Evolutionary conservation across 1,140 invertebrate genomes (phyloP).

Genomic region (Propsilocerus akamusi): DNA sequence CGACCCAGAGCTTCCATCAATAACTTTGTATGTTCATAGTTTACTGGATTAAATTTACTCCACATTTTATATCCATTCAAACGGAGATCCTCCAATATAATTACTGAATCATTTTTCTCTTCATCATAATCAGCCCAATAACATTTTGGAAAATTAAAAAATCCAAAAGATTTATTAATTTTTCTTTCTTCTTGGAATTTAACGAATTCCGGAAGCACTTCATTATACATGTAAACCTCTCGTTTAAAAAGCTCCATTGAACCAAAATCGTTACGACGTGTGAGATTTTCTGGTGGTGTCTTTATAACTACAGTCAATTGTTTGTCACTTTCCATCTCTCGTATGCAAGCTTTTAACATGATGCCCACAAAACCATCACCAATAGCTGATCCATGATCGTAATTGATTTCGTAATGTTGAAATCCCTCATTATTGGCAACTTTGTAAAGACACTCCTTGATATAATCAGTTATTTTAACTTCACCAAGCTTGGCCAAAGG

Average conservation of each 20-base stretch:
- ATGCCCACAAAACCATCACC: not conserved
- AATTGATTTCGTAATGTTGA: not conserved
- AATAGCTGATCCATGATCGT: not conserved
- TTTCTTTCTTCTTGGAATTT: constrained; percentile 2
- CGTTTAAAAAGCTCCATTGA: not conserved
- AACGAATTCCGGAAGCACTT: not conserved
- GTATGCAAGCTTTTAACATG: not conserved
- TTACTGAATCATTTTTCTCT: not conserved
- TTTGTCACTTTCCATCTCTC: not conserved
- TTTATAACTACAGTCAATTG: not conserved
- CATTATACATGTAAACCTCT: constrained; percentile 5
- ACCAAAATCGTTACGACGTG: not conserved
- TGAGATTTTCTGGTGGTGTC: not conserved
- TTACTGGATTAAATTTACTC: not conserved
- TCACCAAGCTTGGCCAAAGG: not conserved
- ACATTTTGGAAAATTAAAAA: constrained; percentile 4
- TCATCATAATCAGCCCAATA: not conserved
- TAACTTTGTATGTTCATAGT: not conserved
- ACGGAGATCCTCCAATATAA: constrained; percentile 6
- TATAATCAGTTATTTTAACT: not conserved
- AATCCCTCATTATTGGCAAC: constrained; percentile 1
- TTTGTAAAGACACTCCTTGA: constrained; percentile 4
- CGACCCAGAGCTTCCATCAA: constrained; percentile 28
- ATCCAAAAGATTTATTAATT: not conserved
- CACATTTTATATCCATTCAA: not conserved